phyloP scores from a whole-genome alignment of 2,797 vertebrate genomes.

The Gymnopithys bicolor region DNA sequence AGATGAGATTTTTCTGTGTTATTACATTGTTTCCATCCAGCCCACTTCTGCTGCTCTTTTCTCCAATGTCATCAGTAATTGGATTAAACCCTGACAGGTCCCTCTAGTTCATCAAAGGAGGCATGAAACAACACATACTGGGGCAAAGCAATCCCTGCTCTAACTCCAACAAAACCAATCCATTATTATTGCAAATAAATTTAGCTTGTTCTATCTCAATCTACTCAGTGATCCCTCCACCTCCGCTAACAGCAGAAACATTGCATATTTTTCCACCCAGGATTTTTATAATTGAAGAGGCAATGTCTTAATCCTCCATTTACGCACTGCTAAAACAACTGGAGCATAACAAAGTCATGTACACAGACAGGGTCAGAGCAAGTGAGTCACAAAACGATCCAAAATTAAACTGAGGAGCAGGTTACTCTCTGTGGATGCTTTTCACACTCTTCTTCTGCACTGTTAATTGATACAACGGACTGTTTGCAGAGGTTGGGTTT shows the following conservation, averaged over 20 bases:
- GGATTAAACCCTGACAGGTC: slow-evolving; percentile 15
- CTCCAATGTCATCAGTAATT: slow-evolving; percentile 11
- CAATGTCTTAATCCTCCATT: not conserved
- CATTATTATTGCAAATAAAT: not conserved
- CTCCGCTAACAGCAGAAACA: not conserved
- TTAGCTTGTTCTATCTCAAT: not conserved
- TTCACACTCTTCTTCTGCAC: not conserved
- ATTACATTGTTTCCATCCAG: not conserved
- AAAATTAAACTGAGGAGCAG: not conserved
- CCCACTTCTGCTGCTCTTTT: not conserved
- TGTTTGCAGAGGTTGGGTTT: not conserved
- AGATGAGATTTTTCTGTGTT: not conserved
- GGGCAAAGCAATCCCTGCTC: not conserved
- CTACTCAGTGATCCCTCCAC: not conserved
- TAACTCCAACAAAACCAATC: not conserved
- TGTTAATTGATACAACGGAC: not conserved
- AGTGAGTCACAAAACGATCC: not conserved
- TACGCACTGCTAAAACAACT: not conserved
- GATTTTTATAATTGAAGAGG: not conserved
- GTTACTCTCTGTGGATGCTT: not conserved
- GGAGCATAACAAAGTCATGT: not conserved
- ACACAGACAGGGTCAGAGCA: not conserved
- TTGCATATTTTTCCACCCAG: not conserved
- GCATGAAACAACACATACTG: not conserved
- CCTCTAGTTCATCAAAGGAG: not conserved